Evolutionary conservation across 2,113 vertebrate genomes (phyloP), one percentile per base, ranked within the genome.

Genomic region (Hepsetus odoe): DNA sequence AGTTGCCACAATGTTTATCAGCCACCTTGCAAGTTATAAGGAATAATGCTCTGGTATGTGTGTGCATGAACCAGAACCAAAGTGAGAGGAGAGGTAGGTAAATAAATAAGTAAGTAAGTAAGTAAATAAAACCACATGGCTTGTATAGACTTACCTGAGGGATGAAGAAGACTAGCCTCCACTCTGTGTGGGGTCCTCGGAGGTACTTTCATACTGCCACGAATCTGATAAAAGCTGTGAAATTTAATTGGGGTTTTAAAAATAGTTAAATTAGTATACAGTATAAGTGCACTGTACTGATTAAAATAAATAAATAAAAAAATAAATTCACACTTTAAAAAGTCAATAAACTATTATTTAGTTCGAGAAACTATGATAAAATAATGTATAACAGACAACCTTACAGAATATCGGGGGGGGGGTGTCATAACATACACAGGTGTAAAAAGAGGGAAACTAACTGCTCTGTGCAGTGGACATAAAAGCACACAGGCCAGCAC

Each of bases 221-320:
- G 96, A 53, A 99, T 94, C 92, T 99, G 98, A 91, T 99, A 99
- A 92, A 98, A 98, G 72, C 98, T 99, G 84, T 51, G 69, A 40
- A 74, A 14, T 58, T 16, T 79, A 38, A 79, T 18, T 73, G 2
- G 1, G 42, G n/a, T n/a, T n/a, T n/a, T n/a, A n/a, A n/a, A n/a
- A n/a, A n/a, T n/a, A n/a, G n/a, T n/a, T n/a, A n/a, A n/a, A n/a
- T n/a, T n/a, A n/a, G n/a, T n/a, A n/a, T n/a, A n/a, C n/a, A n/a
- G n/a, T n/a, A n/a, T n/a, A n/a, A n/a, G n/a, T n/a, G n/a, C n/a
- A n/a, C n/a, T n/a, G n/a, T n/a, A n/a, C n/a, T n/a, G n/a, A n/a
- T n/a, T n/a, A n/a, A n/a, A n/a, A n/a, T n/a, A n/a, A n/a, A n/a
- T n/a, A n/a, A n/a, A n/a, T n/a, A n/a, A n/a, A n/a, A n/a, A n/a